These are phyloP conservation scores for Notiomystis cincta DNA, from an alignment of 2,113 vertebrate species.

Conservation along the genomic window DNA sequence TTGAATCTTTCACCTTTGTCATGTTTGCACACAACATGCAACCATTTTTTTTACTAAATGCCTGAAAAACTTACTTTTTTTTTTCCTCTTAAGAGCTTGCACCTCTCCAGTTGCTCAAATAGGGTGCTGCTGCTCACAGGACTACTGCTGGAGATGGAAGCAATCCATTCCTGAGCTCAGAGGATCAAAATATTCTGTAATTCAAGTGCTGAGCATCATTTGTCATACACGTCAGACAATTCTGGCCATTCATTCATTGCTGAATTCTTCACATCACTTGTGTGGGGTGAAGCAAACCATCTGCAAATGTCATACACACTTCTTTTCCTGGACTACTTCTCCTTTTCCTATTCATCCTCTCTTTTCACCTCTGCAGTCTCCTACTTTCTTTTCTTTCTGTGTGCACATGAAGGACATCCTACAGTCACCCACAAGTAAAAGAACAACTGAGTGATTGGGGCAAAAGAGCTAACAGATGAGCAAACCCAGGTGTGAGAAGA, in stretches of 20 bases:
- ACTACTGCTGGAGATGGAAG: not conserved
- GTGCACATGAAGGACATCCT: not conserved
- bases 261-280: not conserved
- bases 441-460: not conserved
- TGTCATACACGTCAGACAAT: accelerated
- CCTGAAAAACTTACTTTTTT: not conserved
- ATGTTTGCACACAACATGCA: not conserved
- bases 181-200: not conserved
- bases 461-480: not conserved
- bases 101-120: not conserved
- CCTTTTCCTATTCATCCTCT: not conserved
- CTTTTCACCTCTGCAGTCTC: not conserved
- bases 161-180: not conserved
- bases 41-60: not conserved
- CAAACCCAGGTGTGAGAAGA: not conserved
- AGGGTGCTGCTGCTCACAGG: not conserved
- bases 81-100: not conserved
- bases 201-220: not conserved
- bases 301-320: not conserved
- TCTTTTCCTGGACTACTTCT: not conserved
- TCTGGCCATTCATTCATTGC: not conserved
- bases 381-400: not conserved
- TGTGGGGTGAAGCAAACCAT: not conserved
- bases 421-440: not conserved
- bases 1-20: not conserved